A percentile compares a stretch with the other conserved stretches of the same genome.
These are phyloP conservation scores for Diarsia brunnea DNA, from an alignment of 2,888 invertebrate genomes.

Conservation along the genomic window DNA sequence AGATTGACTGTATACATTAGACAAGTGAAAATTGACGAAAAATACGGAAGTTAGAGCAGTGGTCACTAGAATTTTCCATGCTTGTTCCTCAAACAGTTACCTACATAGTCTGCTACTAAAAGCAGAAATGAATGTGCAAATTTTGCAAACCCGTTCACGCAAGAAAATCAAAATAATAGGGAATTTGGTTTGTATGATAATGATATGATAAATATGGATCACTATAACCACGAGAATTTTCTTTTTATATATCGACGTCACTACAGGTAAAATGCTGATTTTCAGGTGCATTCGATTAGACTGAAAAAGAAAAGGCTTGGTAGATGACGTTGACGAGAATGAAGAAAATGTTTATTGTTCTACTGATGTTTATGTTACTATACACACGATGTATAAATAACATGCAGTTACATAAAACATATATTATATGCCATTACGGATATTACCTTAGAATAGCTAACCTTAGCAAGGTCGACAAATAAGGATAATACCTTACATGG, in stretches of 20 bases:
- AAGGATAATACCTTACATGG: constrained; percentile 16
- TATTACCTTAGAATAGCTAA: constrained; percentile 28
- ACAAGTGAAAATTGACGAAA: neutral
- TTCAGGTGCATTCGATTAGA: neutral
- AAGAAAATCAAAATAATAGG: neutral
- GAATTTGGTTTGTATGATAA: neutral
- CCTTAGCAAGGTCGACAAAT: constrained; percentile 20
- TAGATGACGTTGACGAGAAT: neutral
- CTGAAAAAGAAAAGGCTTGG: neutral
- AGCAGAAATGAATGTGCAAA: neutral
- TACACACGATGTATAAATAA: neutral
- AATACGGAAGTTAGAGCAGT: neutral
- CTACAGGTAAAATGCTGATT: neutral
- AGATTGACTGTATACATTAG: neutral
- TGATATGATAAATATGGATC: neutral
- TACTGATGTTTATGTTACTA: neutral
- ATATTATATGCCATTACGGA: constrained; percentile 9
- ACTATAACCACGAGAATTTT: neutral
- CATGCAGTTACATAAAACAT: constrained; percentile 2
- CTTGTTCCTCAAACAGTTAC: neutral
- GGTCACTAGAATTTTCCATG: neutral
- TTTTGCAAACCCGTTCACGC: neutral
- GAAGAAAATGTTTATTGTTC: neutral
- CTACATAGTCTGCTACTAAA: neutral
- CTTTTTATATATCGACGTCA: neutral